These are phyloP conservation scores for Oxyscelio sp. DNA, from an alignment of 2,888 invertebrate genomes.

Conservation along the genomic window DNA sequence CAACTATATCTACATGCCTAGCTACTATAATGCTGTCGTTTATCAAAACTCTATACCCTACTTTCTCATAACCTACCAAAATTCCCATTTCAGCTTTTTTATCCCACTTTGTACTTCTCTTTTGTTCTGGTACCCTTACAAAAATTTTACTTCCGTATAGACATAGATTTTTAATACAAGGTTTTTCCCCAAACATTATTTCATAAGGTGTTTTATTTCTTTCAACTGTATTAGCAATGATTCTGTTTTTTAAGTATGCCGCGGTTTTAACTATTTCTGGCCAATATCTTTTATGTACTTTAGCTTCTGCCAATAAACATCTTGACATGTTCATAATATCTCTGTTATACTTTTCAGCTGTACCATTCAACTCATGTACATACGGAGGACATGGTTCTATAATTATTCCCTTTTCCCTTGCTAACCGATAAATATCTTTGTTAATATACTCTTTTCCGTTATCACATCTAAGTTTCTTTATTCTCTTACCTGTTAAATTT, in stretches of 20 bases:
- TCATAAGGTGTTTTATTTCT: slow-evolving; percentile 63
- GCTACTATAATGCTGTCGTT: no score
- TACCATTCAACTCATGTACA: slow-evolving; percentile 33
- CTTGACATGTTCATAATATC: slow-evolving; percentile 64
- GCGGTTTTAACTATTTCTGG: slow-evolving; percentile 70
- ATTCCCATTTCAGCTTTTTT: no score
- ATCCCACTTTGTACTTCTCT: no score
- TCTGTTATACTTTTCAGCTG: slow-evolving; percentile 35
- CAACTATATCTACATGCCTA: slow-evolving; percentile 67
- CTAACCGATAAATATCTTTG: slow-evolving; percentile 3
- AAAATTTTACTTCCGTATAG: slow-evolving; percentile 70
- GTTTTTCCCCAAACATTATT: slow-evolving; percentile 62
- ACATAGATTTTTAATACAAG: slow-evolving; percentile 63
- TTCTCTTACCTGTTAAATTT: neutral
- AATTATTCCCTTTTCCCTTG: slow-evolving; percentile 18
- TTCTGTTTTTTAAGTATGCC: slow-evolving; percentile 62
- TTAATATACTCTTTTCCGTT: neutral
- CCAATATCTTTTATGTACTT: slow-evolving; percentile 67
- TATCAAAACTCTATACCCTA: no score
- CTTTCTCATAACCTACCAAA: no score
- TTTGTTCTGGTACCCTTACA: slow-evolving; percentile 67
- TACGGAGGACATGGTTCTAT: slow-evolving; percentile 18
- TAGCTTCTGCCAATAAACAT: slow-evolving; percentile 69
- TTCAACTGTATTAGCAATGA: slow-evolving; percentile 53
- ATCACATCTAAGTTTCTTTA: neutral